Conservation (phyloP, 2,888 invertebrate species). For the Nematopogon swammerdamellus region DNA sequence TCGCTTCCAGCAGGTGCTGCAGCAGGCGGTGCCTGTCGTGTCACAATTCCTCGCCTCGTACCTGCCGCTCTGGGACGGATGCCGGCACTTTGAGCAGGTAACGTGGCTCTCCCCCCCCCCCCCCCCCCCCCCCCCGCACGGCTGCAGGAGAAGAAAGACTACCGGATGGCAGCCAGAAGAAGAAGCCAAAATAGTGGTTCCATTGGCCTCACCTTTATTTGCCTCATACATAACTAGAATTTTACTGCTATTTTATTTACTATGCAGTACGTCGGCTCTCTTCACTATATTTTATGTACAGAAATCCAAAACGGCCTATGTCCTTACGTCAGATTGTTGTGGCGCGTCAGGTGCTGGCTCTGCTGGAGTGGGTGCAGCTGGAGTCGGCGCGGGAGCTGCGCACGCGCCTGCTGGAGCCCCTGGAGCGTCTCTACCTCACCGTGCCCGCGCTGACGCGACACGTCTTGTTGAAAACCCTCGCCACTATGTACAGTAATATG, state of each 20-base stretch:
- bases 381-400: slow-evolving; percentile 25
- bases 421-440: slow-evolving; percentile 25
- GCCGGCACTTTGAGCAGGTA: slow-evolving; percentile 39
- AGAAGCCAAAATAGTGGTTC: too few relatives aligned
- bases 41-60: slow-evolving; percentile 39
- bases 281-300: too few relatives aligned
- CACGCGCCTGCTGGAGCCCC: slow-evolving; percentile 22
- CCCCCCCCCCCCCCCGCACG: too few relatives aligned
- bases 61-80: slow-evolving; percentile 43
- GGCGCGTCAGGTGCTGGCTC: slow-evolving; percentile 37
- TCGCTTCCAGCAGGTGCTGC: slow-evolving; percentile 28
- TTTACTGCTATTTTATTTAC: too few relatives aligned
- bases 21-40: slow-evolving; percentile 38
- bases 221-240: too few relatives aligned
- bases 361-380: slow-evolving; percentile 30
- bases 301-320: too few relatives aligned
- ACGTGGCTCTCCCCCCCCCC: too few relatives aligned
- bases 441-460: slow-evolving; percentile 35
- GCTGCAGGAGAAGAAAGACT: too few relatives aligned
- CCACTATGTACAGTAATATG: slow-evolving; percentile 36
- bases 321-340: too few relatives aligned
- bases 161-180: too few relatives aligned
- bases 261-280: too few relatives aligned
- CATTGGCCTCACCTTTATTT: too few relatives aligned
- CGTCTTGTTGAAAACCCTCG: slow-evolving; percentile 28